A percentile compares a stretch with the other conserved stretches of the same genome.
Evolutionary conservation across 2,113 vertebrate genomes (phyloP).

Genomic region (Limnothrissa miodon): DNA sequence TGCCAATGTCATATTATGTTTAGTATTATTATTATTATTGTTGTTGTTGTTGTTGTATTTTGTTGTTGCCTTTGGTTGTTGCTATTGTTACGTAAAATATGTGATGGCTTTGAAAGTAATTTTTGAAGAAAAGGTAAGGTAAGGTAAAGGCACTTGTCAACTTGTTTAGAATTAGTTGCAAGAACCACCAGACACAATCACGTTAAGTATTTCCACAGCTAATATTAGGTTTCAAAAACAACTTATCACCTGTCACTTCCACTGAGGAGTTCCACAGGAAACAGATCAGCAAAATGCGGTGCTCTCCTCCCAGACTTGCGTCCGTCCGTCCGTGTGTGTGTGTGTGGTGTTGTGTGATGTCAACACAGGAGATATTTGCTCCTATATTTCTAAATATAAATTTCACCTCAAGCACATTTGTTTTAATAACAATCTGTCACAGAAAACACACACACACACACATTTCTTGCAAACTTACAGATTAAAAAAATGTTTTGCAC

Average conservation of each 20-base stretch:
- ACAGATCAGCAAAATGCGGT: not conserved
- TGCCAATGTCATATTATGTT: too few species aligned
- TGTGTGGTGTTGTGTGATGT: not conserved
- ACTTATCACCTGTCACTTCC: not conserved
- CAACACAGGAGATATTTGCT: not conserved
- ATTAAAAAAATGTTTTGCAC: not conserved
- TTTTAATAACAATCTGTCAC: not conserved
- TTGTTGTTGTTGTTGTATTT: too few species aligned
- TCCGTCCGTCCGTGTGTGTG: not conserved
- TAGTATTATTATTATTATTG: too few species aligned
- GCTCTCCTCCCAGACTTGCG: conserved; percentile 2
- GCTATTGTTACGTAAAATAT: too few species aligned
- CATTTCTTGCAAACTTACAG: not conserved
- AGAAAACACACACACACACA: not conserved
- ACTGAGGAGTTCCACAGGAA: not conserved
- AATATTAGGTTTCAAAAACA: conserved; percentile 10
- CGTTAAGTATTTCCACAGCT: not conserved
- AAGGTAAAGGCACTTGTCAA: too few species aligned
- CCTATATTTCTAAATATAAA: not conserved
- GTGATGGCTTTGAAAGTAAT: not conserved
- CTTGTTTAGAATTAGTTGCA: not conserved
- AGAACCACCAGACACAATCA: not conserved
- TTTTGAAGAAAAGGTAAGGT: not conserved
- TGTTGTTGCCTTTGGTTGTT: too few species aligned
- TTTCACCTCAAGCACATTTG: not conserved